Base-by-base conservation (phyloP, 2,113 vertebrate genomes). In the Microtus ochrogaster region DNA sequence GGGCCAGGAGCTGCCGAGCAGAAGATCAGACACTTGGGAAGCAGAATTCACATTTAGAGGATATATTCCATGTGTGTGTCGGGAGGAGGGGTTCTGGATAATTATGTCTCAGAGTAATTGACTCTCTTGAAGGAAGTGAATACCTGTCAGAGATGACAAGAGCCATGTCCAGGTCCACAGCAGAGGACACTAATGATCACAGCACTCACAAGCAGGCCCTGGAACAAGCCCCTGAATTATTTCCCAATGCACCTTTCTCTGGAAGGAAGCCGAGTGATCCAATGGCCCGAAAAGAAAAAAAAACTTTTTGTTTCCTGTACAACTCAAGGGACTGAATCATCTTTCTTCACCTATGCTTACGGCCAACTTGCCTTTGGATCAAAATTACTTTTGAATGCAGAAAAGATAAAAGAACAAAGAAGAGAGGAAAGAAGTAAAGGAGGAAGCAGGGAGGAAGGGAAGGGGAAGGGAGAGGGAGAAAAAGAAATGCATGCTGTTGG, bases 41-140 rank as follows among this genome's bases (percentile, higher is more conserved):
- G 36, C 36, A 96, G 73, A 77, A 78, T 30, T 61, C 73, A 2
- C 2, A 65, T 28, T 44, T 52, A 63, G n/a, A 39, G 82, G 91
- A 33, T 24, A 33, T 4, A 47, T 1, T n/a, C 26, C 49, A 7
- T 1, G 24, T 58, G 52, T 55, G 26, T 36, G 0, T 70, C 5
- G 4, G 73, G 70, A 28, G 41, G 44, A 22, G 22, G 72, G n/a
- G n/a, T 92, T 95, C 74, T 52, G 52, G 55, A 66, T 63, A 83
- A 47, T 44, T 7, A 73, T 52, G 66, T 16, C 73, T 89, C 65
- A 47, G 2, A 86, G 61, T 28, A 65, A 66, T 3, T 22, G 13
- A 26, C 52, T 95, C 39, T 88, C 72, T 73, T 44, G 74, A 87
- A 36, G 49, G 95, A n/a, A 36, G 47, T 44, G 22, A 91, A 81